These are phyloP conservation scores for Oncorhynchus keta DNA, from an alignment of 2,113 vertebrate species.

Conservation along the genomic window DNA sequence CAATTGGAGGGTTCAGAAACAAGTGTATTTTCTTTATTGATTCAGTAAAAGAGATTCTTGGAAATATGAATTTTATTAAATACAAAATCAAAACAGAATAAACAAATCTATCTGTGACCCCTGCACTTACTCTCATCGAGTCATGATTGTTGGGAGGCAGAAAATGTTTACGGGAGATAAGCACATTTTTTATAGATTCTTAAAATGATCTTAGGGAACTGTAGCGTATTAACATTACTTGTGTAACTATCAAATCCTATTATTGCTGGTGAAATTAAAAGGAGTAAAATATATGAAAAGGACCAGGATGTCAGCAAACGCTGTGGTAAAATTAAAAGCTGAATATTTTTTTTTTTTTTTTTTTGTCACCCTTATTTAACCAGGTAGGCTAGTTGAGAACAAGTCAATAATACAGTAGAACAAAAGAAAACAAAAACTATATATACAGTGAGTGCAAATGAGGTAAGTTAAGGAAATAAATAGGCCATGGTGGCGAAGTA, in stretches of 20 bases:
- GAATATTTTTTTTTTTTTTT: neutral
- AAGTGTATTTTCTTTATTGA: constrained; percentile 27
- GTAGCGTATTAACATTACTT: constrained; percentile 33
- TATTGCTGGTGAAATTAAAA: constrained; percentile 38
- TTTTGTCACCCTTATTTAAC: too few relatives aligned
- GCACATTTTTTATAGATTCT: constrained; percentile 46
- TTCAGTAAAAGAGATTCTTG: constrained; percentile 21
- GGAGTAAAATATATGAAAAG: constrained; percentile 17
- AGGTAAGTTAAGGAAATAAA: too few relatives aligned
- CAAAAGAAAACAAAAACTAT: too few relatives aligned
- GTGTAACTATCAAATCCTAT: constrained; percentile 33
- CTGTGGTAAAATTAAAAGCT: constrained; percentile 24
- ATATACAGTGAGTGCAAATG: too few relatives aligned
- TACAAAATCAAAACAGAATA: constrained; percentile 22
- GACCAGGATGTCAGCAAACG: neutral
- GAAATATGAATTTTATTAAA: constrained; percentile 31
- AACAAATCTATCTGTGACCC: neutral
- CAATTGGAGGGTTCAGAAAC: neutral
- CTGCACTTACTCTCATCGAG: constrained; percentile 11
- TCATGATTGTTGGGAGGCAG: constrained; percentile 16
- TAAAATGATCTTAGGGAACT: constrained; percentile 37
- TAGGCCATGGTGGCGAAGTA: too few relatives aligned
- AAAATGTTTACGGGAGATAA: constrained; percentile 19
- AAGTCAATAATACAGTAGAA: too few relatives aligned
- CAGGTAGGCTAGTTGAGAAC: too few relatives aligned